These are phyloP conservation scores for Amphimedon queenslandica DNA, from an alignment of 37 sponge, comb jelly and placozoan genomes.

Conservation along the genomic window DNA sequence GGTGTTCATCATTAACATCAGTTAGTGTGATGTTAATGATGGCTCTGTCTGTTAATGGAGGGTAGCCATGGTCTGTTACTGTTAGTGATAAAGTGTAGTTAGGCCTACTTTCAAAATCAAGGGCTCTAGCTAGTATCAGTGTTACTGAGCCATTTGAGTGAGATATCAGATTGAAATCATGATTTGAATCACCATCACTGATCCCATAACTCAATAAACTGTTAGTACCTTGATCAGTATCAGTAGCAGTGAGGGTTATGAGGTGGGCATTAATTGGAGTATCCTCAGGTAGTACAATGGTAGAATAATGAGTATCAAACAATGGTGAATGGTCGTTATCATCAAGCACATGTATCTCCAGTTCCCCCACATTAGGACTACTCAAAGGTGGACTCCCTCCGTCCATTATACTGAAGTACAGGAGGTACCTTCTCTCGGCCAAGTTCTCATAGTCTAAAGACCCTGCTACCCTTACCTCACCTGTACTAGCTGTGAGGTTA, in stretches of 20 bases:
- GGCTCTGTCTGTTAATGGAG: slow-evolving; percentile 15
- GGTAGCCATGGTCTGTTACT: slow-evolving; percentile 36
- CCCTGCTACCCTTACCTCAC: slow-evolving; percentile 26
- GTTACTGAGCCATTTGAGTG: not conserved
- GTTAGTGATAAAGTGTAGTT: slow-evolving; percentile 18
- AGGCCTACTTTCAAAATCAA: slow-evolving; percentile 34
- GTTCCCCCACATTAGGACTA: slow-evolving; percentile 11
- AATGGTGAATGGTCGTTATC: slow-evolving; percentile 42
- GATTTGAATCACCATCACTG: slow-evolving; percentile 18
- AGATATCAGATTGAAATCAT: slow-evolving; percentile 20
- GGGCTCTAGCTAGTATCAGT: not conserved
- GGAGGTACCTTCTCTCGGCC: not conserved
- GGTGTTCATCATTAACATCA: slow-evolving; percentile 56
- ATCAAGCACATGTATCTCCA: slow-evolving; percentile 39
- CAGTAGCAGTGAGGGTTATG: slow-evolving; percentile 17
- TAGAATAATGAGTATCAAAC: not conserved
- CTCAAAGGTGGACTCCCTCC: slow-evolving; percentile 19
- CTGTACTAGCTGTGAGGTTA: slow-evolving; percentile 27
- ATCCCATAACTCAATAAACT: slow-evolving; percentile 27
- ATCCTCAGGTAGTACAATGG: slow-evolving; percentile 18
- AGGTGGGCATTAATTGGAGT: slow-evolving; percentile 12
- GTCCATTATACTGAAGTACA: slow-evolving; percentile 39
- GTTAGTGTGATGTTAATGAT: slow-evolving; percentile 19
- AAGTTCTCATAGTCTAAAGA: slow-evolving; percentile 48
- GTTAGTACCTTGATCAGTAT: slow-evolving; percentile 28